These are phyloP conservation scores for Agrochola lychnidis DNA, from an alignment of 2,888 invertebrate species.

Conservation along the genomic window DNA sequence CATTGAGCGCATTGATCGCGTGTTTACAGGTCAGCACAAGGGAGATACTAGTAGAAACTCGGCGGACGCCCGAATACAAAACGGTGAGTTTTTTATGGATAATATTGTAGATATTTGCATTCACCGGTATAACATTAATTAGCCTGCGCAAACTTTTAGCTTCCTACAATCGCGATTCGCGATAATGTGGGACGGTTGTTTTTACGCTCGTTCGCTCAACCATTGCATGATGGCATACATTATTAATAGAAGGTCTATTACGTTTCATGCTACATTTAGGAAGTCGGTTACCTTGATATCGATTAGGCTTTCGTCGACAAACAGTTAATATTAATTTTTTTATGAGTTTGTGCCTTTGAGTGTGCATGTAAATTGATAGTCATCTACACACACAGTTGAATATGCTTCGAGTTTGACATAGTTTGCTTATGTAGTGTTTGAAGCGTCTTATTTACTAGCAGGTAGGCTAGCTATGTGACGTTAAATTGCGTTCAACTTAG, in stretches of 20 bases:
- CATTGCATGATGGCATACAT: conserved; percentile 83
- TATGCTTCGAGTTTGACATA: conserved; percentile 26
- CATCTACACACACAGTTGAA: not conserved
- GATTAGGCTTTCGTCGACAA: conserved; percentile 74
- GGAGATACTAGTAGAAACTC: conserved; percentile 88
- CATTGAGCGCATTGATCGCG: conserved; percentile 87
- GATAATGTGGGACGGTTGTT: conserved; percentile 55
- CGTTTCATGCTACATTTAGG: conserved; percentile 78
- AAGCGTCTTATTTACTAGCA: conserved; percentile 1
- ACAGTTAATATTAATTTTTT: conserved; percentile 40
- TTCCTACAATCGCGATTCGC: conserved; percentile 52
- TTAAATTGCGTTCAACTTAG: conserved; percentile 39
- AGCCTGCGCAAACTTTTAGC: conserved; percentile 55
- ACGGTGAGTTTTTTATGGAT: conserved; percentile 83
- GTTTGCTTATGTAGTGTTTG: conserved; percentile 8
- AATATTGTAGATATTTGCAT: conserved; percentile 63
- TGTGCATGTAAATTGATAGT: conserved; percentile 22
- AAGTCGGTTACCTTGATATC: conserved; percentile 83
- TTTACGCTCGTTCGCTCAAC: conserved; percentile 74
- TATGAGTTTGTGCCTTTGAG: conserved; percentile 2
- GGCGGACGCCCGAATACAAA: conserved; percentile 87
- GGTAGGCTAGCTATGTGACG: conserved; percentile 6
- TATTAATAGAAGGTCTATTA: conserved; percentile 82
- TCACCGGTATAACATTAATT: conserved; percentile 47
- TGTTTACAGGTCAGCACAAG: conserved; percentile 89